Evolutionary conservation across 2,113 vertebrate species (phyloP).

Genomic region (Fregata magnificens): DNA sequence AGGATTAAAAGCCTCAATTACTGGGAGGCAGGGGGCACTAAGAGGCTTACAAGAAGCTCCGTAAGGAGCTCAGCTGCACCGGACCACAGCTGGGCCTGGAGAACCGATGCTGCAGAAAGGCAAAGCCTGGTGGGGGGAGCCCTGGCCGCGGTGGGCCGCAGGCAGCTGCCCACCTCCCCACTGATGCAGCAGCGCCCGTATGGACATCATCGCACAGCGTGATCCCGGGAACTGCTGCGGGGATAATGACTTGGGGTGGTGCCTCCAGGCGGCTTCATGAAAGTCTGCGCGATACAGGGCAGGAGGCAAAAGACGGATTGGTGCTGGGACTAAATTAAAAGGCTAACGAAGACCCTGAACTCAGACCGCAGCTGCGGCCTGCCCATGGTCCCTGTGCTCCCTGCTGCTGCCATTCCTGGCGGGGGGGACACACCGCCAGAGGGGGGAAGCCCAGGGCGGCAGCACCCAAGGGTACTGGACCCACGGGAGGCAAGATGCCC

Average conservation of each 20-base stretch:
- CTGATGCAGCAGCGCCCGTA: no score
- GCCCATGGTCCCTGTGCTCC: background rate
- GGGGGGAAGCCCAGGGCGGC: background rate
- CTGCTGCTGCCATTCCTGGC: no score
- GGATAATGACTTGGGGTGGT: background rate
- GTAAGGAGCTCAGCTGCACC: background rate
- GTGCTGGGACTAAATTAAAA: accelerated
- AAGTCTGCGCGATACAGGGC: background rate
- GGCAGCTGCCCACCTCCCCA: background rate
- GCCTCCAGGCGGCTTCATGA: background rate
- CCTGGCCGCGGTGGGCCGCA: accelerated
- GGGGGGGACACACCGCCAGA: background rate
- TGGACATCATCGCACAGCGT: accelerated
- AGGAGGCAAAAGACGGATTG: accelerated
- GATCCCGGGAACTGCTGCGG: background rate
- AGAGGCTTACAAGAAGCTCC: background rate
- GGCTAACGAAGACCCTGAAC: accelerated
- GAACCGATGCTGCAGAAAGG: background rate
- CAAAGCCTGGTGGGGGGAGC: background rate
- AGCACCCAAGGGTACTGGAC: background rate
- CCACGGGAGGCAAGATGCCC: background rate
- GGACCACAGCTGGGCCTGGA: background rate
- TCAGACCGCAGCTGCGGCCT: background rate
- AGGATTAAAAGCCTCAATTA: background rate
- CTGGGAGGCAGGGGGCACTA: background rate